Percentiles rank a stretch among this genome's conserved stretches.
Conservation (phyloP, 1,140 invertebrate genomes). For the Bombus pyrosoma region DNA sequence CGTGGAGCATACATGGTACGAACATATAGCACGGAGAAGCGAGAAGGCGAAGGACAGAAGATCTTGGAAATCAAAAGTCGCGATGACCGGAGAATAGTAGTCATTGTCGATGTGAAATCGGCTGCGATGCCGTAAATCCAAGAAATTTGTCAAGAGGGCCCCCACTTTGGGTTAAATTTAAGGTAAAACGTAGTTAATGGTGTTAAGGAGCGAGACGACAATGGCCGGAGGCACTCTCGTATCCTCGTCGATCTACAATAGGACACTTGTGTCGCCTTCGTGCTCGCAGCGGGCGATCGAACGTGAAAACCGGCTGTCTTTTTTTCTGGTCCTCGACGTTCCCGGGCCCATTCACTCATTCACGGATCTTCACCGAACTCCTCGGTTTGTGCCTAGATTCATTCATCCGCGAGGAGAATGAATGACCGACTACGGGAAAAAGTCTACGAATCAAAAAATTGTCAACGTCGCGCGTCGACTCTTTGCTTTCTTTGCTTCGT, state of each 20-base stretch:
- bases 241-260: conserved; percentile 71
- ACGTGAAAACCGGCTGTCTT: conserved; percentile 64
- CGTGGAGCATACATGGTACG: not conserved
- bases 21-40: not conserved
- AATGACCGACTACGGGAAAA: conserved; percentile 52
- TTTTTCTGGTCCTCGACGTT: conserved; percentile 46
- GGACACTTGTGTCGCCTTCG: conserved; percentile 77
- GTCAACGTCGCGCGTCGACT: conserved; percentile 24
- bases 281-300: conserved; percentile 69
- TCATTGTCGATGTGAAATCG: conserved; percentile 54
- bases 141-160: conserved; percentile 80
- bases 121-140: conserved; percentile 69
- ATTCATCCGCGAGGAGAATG: conserved; percentile 51
- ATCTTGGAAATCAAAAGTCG: conserved; percentile 20
- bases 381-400: conserved; percentile 24
- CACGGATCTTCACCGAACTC: conserved; percentile 4
- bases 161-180: conserved; percentile 78
- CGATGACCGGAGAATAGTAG: conserved; percentile 30
- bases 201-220: conserved; percentile 75
- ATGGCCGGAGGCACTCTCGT: conserved; percentile 66
- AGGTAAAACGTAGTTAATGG: conserved; percentile 81
- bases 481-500: conserved; percentile 12
- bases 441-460: conserved; percentile 64
- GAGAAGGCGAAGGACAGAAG: not conserved
- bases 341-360: conserved; percentile 55